phyloP scores from a whole-genome alignment of 1,140 invertebrate genomes.

The Antheraea pernyi region DNA sequence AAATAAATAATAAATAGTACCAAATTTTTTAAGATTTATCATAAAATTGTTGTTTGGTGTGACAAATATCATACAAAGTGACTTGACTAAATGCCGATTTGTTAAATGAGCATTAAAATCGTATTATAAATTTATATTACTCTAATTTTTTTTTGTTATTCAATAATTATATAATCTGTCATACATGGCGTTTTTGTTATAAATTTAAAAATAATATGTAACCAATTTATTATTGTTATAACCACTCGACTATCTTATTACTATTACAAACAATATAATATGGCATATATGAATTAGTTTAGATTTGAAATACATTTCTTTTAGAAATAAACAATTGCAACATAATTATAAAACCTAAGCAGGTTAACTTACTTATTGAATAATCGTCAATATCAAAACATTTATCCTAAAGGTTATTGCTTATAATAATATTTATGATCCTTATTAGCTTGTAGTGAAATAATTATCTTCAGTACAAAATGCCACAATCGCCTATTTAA shows the following conservation, averaged over 20 bases:
- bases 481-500: conserved; percentile 60
- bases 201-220: conserved; percentile 48
- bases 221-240: conserved; percentile 49
- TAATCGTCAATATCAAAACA: conserved; percentile 78
- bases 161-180: conserved; percentile 40
- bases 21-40: conserved; percentile 69
- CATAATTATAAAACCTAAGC: conserved; percentile 71
- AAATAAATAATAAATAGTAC: conserved; percentile 79
- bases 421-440: conserved; percentile 63
- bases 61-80: conserved; percentile 69
- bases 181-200: conserved; percentile 53
- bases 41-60: conserved; percentile 71
- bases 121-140: conserved; percentile 49
- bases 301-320: conserved; percentile 70
- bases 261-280: conserved; percentile 74
- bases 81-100: conserved; percentile 70
- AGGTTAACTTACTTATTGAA: conserved; percentile 70
- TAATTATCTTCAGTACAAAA: conserved; percentile 75
- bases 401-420: conserved; percentile 77
- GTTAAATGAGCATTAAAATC: conserved; percentile 43
- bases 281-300: conserved; percentile 72
- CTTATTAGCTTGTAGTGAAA: conserved; percentile 71
- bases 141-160: conserved; percentile 45
- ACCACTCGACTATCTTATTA: conserved; percentile 65
- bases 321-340: conserved; percentile 73